Evolutionary conservation across 1,140 invertebrate genomes (phyloP).

Genomic region (Saccostrea glomerata): DNA sequence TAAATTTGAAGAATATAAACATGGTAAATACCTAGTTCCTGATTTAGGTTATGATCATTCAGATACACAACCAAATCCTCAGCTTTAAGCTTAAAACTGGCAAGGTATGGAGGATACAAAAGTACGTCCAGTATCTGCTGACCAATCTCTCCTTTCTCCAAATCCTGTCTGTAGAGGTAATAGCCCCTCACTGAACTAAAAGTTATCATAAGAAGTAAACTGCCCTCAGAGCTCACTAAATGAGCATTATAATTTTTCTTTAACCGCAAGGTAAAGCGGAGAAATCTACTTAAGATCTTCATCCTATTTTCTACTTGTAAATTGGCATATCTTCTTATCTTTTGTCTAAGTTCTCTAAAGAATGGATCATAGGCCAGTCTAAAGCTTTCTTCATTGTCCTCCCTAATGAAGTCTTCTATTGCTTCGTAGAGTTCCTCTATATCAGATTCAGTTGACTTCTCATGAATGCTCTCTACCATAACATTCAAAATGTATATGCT

Average conservation of each 20-base stretch:
- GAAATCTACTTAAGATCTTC: background rate
- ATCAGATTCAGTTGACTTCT: background rate
- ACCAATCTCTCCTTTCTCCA: background rate
- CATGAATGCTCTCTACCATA: background rate
- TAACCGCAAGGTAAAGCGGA: background rate
- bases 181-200: background rate
- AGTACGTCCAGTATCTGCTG: background rate
- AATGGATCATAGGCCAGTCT: background rate
- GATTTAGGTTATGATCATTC: background rate
- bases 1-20: no score
- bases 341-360: background rate
- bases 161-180: background rate
- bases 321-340: background rate
- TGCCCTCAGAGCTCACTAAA: background rate
- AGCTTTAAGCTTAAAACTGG: background rate
- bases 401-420: background rate
- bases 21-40: no score
- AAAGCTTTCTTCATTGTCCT: background rate
- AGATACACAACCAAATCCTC: no score
- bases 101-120: background rate
- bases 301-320: background rate
- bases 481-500: background rate
- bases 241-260: background rate
- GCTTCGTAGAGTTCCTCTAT: background rate
- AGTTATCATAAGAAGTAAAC: background rate